Conservation (phyloP, 2,113 vertebrate species). For the Rhynchomys soricoides region DNA sequence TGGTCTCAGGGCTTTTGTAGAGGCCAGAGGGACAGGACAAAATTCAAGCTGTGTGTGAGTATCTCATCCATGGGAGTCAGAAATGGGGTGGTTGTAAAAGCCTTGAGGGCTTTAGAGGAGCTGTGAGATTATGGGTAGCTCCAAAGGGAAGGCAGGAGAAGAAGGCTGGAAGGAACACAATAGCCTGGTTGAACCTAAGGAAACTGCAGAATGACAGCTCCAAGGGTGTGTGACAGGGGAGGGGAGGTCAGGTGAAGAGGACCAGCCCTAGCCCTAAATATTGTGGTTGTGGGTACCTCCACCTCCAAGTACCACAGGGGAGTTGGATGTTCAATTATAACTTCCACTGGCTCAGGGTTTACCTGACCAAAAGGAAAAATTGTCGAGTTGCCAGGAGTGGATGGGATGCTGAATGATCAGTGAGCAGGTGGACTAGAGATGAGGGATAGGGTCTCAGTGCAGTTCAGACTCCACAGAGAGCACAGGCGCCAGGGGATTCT, state of each 20-base stretch:
- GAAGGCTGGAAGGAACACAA: background rate
- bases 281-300: background rate
- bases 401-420: background rate
- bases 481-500: background rate
- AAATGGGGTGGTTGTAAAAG: background rate
- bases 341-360: background rate
- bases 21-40: background rate
- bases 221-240: background rate
- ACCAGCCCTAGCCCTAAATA: background rate
- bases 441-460: background rate
- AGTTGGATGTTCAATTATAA: background rate
- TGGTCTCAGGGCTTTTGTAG: background rate
- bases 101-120: background rate
- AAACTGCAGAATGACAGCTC: background rate
- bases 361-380: background rate
- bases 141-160: background rate
- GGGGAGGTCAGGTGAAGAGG: background rate
- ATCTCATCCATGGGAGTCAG: background rate
- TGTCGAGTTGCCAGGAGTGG: background rate
- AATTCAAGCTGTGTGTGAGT: background rate
- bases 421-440: background rate
- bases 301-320: background rate
- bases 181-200: background rate
- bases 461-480: background rate
- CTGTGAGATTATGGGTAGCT: background rate